Evolutionary conservation across 2,113 vertebrate species (phyloP), one percentile per base, ranked within the genome.

Genomic region (Silurus glanis): DNA sequence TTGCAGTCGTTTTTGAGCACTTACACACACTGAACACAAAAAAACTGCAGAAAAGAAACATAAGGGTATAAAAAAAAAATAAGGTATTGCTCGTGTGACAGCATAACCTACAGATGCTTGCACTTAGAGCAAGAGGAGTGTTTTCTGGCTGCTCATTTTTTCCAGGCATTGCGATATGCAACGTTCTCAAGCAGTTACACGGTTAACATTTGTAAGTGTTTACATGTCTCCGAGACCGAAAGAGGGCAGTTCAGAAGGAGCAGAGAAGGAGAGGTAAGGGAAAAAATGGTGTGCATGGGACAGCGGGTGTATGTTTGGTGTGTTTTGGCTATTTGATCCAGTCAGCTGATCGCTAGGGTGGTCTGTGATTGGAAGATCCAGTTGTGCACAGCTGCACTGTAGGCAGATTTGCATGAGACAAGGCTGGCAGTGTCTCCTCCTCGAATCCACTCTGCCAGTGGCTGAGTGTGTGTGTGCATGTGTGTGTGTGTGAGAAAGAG

Each of bases 301-400:
- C 84, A 28, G 76, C 62, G 84, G 90, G 79, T 88, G 49, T 76
- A 47, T 87, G 82, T 87, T 87, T 86, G 84, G 83, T 80, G 66
- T 89, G 56, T 87, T 89, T 89, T 88, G 88, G 88, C 88, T 69
- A 49, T 83, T 74, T 67, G 79, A 80, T 89, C 90, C 91, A 95
- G 96, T 99, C 98, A 99, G 97, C 97, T 99, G 98, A 99, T 95
- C 91, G 90, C 90, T 93, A 92, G 92, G 94, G 91, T 91, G 95
- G 94, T 92, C 95, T 95, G 93, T 88, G 96, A 98, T 99, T 97
- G 95, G 95, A 94, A 75, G 95, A 92, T 91, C 56, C 92, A 94
- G 94, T 95, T 95, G 93, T 94, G 95, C 96, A 96, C 97, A 98
- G 96, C 97, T 99, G 98, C 96, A 94, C 93, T 93, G 93, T 92